Base-by-base conservation (phyloP, 2,888 invertebrate species). In the Sesamia inferens region DNA sequence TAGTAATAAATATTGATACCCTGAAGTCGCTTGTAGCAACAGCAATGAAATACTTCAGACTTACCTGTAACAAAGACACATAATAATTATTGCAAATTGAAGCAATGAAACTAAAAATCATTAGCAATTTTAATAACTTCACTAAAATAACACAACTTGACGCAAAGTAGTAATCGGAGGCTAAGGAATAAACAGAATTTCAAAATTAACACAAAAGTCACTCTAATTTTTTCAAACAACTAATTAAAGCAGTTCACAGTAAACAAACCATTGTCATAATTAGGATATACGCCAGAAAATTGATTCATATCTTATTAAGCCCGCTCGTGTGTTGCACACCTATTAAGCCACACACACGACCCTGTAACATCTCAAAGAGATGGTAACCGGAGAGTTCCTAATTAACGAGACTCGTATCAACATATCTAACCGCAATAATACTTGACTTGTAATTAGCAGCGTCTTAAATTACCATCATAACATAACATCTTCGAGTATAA, bases 361-460 rank as follows among this genome's bases (percentile, higher is more conserved):
- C 22, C 24, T 48, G 71, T 70, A 68, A 76, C 55, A 65, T 75
- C 68, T 85, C 84, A 79, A 85, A 85, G 83, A 69, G 76, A 70
- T 66, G 73, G 86, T 79, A 79, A 84, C 85, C 62, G 7, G 65
- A 85, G 81, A 76, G 63, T 31, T 71, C 63, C 79, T 83, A 83
- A 85, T 86, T 86, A 84, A 74, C 64, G 67, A 78, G 79, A 70
- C 72, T 71, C 78, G 73, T 81, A 83, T 85, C 72, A 85, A 78
- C 78, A 57, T 78, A 78, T 76, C 76, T 71, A 75, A 78, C 70
- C 80, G 66, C 75, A 77, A 81, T 85, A 79, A 84, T 77, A 76
- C 86, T 84, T 79, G 82, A 78, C 85, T 84, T 67, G 74, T 79
- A 83, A 85, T 86, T 82, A 84, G 82, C 62, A 72, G 16, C 69